Base-by-base conservation (phyloP, 1,140 invertebrate genomes). In the Bombus huntii region DNA sequence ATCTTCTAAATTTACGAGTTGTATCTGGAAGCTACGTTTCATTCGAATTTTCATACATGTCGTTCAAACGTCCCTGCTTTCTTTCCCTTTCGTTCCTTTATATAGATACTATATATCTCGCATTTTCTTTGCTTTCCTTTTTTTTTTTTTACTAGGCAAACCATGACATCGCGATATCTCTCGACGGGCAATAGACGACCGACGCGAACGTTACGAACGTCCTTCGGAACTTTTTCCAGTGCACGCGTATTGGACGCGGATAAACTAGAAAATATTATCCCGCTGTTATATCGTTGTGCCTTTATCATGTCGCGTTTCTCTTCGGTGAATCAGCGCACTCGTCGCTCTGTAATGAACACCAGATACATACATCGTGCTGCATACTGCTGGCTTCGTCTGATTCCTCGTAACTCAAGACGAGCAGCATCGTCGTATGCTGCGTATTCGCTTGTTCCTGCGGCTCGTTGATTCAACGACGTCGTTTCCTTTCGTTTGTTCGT, bases 221-320 rank as follows among this genome's bases (percentile, higher is more conserved):
- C 57, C 62, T 53, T 76, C 44, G 73, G 25, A 53, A n/a, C 34
- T 42, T 76, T 83, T 76, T 77, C 13, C 59, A 37, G 47, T 31
- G 66, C 66, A n/a, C 37, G 66, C 72, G 66, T 57, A n/a, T 47
- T 42, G 47, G 34, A 25, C 65, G 37, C 44, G 37, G 87, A 88
- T 82, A 88, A 88, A 86, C 73, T 66, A 72, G 78, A 66, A 88
- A 88, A 88, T 88, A 88, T 88, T 86, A 86, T 88, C 34, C 79
- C 18, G 59, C 31, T 10, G 68, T 37, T 70, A 42, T 87, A 68
- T 75, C 68, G 65, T 59, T 62, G 42, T 37, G 44, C 37, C n/a
- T 65, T 85, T 76, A 83, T 81, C 83, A 68, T 59, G 70, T 66
- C 68, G 47, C 44, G 15, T 85, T 65, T 68, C n/a, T 37, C 31